phyloP scores from a whole-genome alignment of 1,140 invertebrate species.

The Bombyx mandarina region DNA sequence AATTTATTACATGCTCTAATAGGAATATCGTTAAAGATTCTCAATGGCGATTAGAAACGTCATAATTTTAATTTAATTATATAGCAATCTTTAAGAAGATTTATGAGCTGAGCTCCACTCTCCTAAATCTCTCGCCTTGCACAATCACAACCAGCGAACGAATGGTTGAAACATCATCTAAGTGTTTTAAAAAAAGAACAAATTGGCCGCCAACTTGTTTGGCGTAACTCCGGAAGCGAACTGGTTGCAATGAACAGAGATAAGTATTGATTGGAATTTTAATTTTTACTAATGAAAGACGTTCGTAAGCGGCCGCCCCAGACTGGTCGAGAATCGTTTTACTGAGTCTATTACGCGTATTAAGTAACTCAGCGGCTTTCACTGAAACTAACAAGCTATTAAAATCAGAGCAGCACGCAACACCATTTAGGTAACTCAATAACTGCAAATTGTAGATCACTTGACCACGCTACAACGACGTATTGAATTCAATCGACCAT shows the following conservation, averaged over 20 bases:
- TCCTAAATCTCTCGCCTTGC: constrained; percentile 9
- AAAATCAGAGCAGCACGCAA: constrained; percentile 49
- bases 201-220: constrained; percentile 43
- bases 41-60: too few relatives aligned
- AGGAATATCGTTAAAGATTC: too few relatives aligned
- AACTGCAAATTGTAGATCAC: constrained; percentile 22
- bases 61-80: too few relatives aligned
- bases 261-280: constrained; percentile 55
- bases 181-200: constrained; percentile 35
- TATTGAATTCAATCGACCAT: constrained; percentile 11
- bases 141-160: constrained; percentile 24
- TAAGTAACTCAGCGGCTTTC: constrained; percentile 52
- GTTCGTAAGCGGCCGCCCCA: constrained; percentile 21
- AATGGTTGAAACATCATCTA: constrained; percentile 25
- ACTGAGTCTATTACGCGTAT: constrained; percentile 44
- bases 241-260: constrained; percentile 43
- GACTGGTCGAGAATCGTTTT: constrained; percentile 28
- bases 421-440: constrained; percentile 46
- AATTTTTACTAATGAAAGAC: constrained; percentile 53
- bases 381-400: constrained; percentile 51
- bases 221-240: constrained; percentile 64
- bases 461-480: constrained; percentile 24
- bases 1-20: too few relatives aligned
- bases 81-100: too few relatives aligned
- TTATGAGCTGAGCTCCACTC: neutral